Conservation (phyloP, 2,797 vertebrate species). For the Apogon talboti region DNA sequence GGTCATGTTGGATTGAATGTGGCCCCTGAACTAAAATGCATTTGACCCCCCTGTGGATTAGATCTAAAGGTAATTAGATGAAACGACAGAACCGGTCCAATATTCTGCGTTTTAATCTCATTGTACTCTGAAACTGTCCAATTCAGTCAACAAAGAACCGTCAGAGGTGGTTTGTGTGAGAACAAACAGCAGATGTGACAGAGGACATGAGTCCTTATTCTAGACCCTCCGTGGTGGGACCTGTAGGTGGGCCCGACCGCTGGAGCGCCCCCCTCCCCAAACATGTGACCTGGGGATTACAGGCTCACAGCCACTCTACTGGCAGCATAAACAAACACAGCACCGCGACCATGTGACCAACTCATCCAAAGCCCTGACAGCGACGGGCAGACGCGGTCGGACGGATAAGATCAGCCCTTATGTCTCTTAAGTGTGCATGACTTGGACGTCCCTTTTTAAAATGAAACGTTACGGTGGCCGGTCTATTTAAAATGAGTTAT, state of each 20-base stretch:
- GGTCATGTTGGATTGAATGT: no score
- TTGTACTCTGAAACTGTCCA: no score
- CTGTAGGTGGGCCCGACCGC: slow-evolving; percentile 44
- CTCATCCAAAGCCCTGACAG: slow-evolving; percentile 24
- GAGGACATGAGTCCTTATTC: no score
- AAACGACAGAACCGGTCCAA: no score
- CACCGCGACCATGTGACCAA: slow-evolving; percentile 26
- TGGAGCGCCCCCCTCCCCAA: slow-evolving; percentile 54
- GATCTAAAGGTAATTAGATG: no score
- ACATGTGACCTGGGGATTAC: slow-evolving; percentile 71
- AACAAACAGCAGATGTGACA: no score
- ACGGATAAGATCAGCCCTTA: slow-evolving; percentile 23
- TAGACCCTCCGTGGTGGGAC: not conserved
- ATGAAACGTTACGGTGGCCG: slow-evolving; percentile 1
- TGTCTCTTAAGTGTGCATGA: slow-evolving; percentile 2
- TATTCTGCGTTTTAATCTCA: no score
- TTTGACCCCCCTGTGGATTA: no score
- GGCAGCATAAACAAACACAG: slow-evolving; percentile 46
- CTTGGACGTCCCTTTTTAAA: slow-evolving; percentile 31
- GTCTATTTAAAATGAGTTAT: slow-evolving; percentile 16
- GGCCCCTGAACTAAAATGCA: no score
- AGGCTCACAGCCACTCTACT: slow-evolving; percentile 43
- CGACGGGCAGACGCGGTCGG: slow-evolving; percentile 18
- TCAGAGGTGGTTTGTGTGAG: no score
- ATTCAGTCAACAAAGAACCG: no score